These are phyloP conservation scores for Amiota communis DNA, from an alignment of 2,888 invertebrate genomes.

Conservation along the genomic window DNA sequence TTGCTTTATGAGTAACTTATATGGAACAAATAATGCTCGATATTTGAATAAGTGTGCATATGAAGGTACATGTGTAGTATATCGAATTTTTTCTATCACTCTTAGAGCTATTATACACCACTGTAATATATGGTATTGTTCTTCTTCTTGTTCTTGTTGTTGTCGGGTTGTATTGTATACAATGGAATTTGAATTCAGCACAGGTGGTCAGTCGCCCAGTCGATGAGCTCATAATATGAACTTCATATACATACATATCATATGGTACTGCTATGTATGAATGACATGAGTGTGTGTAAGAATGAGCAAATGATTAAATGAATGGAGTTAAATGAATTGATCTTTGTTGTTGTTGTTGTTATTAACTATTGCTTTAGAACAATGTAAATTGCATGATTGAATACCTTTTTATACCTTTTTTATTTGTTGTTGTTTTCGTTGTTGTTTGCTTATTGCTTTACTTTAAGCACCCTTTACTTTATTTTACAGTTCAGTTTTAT, in stretches of 20 bases:
- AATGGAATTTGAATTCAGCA: neutral
- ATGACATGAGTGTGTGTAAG: neutral
- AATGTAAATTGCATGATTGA: slow-evolving; percentile 66
- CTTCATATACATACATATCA: too few relatives aligned
- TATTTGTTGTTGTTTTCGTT: slow-evolving; percentile 26
- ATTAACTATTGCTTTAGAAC: slow-evolving; percentile 44
- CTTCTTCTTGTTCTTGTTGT: neutral
- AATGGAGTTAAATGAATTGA: slow-evolving; percentile 14
- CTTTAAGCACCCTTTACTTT: too few relatives aligned
- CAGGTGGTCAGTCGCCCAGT: slow-evolving; percentile 24
- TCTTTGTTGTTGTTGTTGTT: slow-evolving; percentile 38
- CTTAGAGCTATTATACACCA: too few relatives aligned
- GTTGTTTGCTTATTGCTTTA: neutral
- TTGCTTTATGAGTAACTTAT: too few relatives aligned
- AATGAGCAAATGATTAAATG: slow-evolving; percentile 3
- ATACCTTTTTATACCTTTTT: slow-evolving; percentile 54
- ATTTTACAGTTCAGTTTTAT: too few relatives aligned
- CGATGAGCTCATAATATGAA: too few relatives aligned
- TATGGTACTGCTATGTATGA: slow-evolving; percentile 6
- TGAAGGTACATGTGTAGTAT: too few relatives aligned
- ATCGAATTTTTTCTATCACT: too few relatives aligned
- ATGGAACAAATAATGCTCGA: too few relatives aligned
- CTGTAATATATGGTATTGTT: neutral
- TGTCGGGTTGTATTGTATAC: neutral
- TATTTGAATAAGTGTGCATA: too few relatives aligned